Conservation (phyloP, 2,113 vertebrate species). For the Passerina amoena region DNA sequence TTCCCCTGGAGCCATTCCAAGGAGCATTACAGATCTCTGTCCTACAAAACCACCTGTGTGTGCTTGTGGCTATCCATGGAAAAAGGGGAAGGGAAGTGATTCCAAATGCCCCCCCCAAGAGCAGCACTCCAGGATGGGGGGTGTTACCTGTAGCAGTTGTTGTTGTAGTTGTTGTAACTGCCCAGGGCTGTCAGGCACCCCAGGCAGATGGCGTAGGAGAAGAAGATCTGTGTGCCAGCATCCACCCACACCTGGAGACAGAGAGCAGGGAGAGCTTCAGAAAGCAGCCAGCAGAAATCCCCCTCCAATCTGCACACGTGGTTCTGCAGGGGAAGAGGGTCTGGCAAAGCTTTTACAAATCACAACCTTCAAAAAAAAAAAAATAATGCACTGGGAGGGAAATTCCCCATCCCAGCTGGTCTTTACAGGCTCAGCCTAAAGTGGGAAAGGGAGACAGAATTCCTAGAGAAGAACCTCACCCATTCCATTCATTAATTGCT, state of each 20-base stretch:
- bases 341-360: neutral
- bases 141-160: constrained; percentile 96
- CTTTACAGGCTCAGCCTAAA: neutral
- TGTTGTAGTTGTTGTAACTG: constrained; percentile 96
- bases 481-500: neutral
- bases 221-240: constrained; percentile 97
- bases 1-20: neutral
- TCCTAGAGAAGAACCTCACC: neutral
- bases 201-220: constrained; percentile 97
- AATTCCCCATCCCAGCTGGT: neutral
- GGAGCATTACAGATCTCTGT: neutral
- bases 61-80: rapidly evolving
- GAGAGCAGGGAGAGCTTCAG: neutral
- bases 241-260: constrained; percentile 93
- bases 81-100: neutral
- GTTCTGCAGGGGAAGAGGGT: no score
- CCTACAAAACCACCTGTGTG: neutral
- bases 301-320: neutral
- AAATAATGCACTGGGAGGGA: neutral
- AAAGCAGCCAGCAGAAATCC: neutral
- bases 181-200: constrained; percentile 96
- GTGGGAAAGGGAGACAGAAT: neutral
- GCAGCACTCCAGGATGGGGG: neutral
- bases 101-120: rapidly evolving
- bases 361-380: neutral